Percentiles rank a stretch among this genome's conserved stretches.
These are phyloP conservation scores for Sesia bembeciformis DNA, from an alignment of 2,888 invertebrate genomes.

Conservation along the genomic window DNA sequence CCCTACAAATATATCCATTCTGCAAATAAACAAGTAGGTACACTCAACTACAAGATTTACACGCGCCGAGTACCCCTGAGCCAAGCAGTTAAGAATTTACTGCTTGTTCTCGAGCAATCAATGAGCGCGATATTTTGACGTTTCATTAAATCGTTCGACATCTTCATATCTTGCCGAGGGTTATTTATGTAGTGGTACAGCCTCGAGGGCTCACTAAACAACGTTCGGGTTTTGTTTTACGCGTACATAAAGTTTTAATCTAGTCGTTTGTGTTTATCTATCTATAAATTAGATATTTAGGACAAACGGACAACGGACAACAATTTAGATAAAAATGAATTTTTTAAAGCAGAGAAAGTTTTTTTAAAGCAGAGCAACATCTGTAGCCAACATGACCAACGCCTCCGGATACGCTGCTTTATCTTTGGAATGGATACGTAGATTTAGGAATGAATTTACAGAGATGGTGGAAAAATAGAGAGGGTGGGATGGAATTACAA, in stretches of 20 bases:
- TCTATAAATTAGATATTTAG: too few species aligned
- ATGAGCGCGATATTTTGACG: slow-evolving; percentile 57
- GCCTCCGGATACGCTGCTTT: too few species aligned
- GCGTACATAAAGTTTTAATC: neutral
- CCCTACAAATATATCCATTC: too few species aligned
- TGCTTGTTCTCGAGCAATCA: slow-evolving; percentile 13
- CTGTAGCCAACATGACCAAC: too few species aligned
- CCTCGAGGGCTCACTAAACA: slow-evolving; percentile 15
- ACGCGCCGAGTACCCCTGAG: slow-evolving; percentile 9
- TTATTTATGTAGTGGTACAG: slow-evolving; percentile 55
- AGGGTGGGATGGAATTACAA: too few species aligned
- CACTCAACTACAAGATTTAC: slow-evolving; percentile 29
- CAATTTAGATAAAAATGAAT: too few species aligned
- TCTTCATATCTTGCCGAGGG: slow-evolving; percentile 57
- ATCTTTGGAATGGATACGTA: too few species aligned
- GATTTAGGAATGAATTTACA: too few species aligned
- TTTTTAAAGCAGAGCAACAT: too few species aligned
- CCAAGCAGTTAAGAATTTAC: slow-evolving; percentile 7
- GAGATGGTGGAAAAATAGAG: too few species aligned
- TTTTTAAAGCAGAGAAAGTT: too few species aligned
- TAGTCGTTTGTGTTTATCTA: neutral
- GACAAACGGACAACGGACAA: too few species aligned
- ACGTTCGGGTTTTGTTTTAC: slow-evolving; percentile 8
- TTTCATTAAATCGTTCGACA: slow-evolving; percentile 64
- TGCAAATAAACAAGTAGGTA: slow-evolving; percentile 16